Evolutionary conservation across 2,113 vertebrate genomes (phyloP), one percentile per base, ranked within the genome.

Genomic region (Paramisgurnus dabryanus): DNA sequence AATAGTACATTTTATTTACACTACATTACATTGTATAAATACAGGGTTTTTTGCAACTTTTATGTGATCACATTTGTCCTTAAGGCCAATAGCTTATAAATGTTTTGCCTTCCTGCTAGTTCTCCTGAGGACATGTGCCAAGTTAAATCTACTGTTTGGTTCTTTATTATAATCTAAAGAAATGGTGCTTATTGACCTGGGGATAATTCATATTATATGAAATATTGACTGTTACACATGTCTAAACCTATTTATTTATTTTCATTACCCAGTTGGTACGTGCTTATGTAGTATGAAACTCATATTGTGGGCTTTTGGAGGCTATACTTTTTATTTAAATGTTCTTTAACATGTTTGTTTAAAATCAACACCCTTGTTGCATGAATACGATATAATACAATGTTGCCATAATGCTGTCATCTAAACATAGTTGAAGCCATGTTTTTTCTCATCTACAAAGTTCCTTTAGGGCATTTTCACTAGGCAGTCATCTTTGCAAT

Each of bases 131-230:
- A 67, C 50, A n/a, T 55, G 22, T 57, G 61, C 39, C 47, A 66
- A 41, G 60, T 65, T 66, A 13, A 65, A 45, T 82, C 18, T 68
- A 41, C 6, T 7, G 3, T 73, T 49, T 50, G 43, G 17, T 40
- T 45, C 22, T 39, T 12, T 58, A 49, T 83, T 49, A 55, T 34
- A 76, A 69, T 83, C 47, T 40, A 43, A 74, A 60, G 60, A 39
- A 67, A 70, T 57, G 41, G 18, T 11, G 57, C 18, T 70, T 40
- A 65, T 18, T 84, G 84, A 81, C 80, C 82, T 81, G 82, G 50
- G 72, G 6, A 75, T 80, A 85, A 84, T 82, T 15, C 49, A 61
- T 74, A 76, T 67, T 58, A 49, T 22, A 39, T 64, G 80, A 67
- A 50, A 34, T 57, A 58, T 8, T 17, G 22, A 45, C 34, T 65